Evolutionary conservation across 2,797 vertebrate species (phyloP).

Genomic region (Brachymystax lenok): DNA sequence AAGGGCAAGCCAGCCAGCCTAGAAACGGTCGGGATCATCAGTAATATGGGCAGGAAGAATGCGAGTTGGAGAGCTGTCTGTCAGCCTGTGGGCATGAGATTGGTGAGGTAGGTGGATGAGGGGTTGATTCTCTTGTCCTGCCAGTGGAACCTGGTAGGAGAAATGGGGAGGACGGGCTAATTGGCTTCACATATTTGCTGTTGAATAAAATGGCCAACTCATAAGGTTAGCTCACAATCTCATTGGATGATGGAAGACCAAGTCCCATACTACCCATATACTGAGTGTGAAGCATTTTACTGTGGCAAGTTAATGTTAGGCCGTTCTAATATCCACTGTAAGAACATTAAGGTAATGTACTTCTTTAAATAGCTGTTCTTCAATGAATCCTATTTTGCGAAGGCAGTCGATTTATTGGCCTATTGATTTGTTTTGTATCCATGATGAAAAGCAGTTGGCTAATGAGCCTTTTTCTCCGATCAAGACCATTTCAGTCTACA

Average conservation of each 20-base stretch:
- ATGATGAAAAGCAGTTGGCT: conserved; percentile 49
- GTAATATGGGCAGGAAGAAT: background rate
- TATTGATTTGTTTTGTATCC: conserved; percentile 57
- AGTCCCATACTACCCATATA: background rate
- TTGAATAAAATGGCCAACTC: background rate
- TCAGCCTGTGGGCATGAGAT: background rate
- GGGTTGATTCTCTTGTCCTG: background rate
- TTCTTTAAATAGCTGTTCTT: conserved; percentile 3
- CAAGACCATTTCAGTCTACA: conserved; percentile 17
- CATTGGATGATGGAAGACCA: background rate
- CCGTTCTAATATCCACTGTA: background rate
- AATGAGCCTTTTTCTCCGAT: conserved; percentile 49
- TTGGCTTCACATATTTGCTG: background rate
- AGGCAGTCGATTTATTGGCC: conserved; percentile 20
- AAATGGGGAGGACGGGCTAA: background rate
- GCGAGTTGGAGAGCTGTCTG: background rate
- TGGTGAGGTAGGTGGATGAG: background rate
- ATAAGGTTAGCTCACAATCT: background rate
- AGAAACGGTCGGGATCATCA: background rate
- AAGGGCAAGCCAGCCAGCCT: background rate
- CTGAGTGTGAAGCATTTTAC: background rate
- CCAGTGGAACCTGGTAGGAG: background rate
- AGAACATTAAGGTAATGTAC: background rate
- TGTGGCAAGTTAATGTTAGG: background rate
- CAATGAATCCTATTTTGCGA: conserved; percentile 15